These are phyloP conservation scores for Xenopus petersii DNA, from an alignment of 2,797 vertebrate species.

Conservation along the genomic window DNA sequence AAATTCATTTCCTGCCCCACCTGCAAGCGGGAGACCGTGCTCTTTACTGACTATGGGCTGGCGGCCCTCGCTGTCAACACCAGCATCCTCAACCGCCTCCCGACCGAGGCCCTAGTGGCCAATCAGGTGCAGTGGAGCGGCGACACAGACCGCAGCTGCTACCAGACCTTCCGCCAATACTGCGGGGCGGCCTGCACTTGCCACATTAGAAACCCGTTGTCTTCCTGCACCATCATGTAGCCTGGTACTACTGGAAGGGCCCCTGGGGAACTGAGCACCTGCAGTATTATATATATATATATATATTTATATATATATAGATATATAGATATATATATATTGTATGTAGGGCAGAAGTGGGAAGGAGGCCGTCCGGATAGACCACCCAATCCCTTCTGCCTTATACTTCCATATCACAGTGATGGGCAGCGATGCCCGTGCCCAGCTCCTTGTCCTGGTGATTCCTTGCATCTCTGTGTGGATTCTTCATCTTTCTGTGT, in stretches of 20 bases:
- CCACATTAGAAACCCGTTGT: constrained; percentile 91
- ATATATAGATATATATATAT: too few relatives aligned
- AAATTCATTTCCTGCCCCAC: constrained; percentile 99
- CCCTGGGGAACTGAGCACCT: neutral
- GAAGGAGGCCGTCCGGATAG: neutral
- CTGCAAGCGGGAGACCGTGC: constrained; percentile 93
- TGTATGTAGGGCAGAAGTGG: neutral
- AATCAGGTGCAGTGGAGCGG: constrained; percentile 90
- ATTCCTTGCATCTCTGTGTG: constrained; percentile 13
- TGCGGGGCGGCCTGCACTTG: constrained; percentile 97
- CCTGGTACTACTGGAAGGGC: neutral
- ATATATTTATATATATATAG: neutral
- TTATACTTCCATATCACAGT: constrained; percentile 9
- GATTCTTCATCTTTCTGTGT: constrained; percentile 12
- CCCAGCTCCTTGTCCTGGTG: neutral
- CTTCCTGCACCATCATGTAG: constrained; percentile 97
- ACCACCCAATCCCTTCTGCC: neutral
- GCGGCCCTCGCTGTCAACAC: constrained; percentile 96
- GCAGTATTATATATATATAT: constrained; percentile 26
- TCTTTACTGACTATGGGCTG: constrained; percentile 97
- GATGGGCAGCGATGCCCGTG: neutral
- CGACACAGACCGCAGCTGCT: constrained; percentile 95
- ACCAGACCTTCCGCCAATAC: constrained; percentile 98
- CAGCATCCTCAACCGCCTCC: constrained; percentile 94
- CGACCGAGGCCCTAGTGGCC: constrained; percentile 77